Conservation (phyloP, 2,888 invertebrate genomes). For the Drosophila lacicola region DNA sequence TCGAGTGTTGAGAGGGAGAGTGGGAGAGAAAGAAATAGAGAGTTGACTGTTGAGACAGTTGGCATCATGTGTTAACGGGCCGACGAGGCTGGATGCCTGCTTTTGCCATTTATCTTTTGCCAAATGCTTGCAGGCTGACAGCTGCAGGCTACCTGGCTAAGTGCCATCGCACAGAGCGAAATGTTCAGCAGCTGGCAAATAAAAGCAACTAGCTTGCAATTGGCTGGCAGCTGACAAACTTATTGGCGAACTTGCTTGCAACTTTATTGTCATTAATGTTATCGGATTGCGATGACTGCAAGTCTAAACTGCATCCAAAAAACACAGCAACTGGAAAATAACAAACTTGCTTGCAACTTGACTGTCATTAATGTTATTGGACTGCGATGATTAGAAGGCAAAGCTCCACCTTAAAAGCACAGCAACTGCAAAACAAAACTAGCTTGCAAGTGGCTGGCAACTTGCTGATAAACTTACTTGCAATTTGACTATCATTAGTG, state of each 20-base stretch:
- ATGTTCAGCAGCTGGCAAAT: slow-evolving; percentile 12
- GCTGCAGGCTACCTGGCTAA: slow-evolving; percentile 14
- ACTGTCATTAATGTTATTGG: slow-evolving; percentile 61
- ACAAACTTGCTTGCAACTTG: slow-evolving; percentile 21
- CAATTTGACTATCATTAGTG: slow-evolving; percentile 60
- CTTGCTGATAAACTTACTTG: not conserved
- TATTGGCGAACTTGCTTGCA: not conserved
- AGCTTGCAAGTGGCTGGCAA: not conserved
- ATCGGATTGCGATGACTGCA: not conserved
- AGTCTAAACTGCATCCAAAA: no score
- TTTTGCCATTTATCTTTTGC: slow-evolving; percentile 52
- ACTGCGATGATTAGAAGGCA: not conserved
- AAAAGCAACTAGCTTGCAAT: slow-evolving; percentile 43
- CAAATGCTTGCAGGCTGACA: slow-evolving; percentile 43
- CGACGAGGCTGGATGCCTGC: slow-evolving; percentile 21
- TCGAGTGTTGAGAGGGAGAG: not conserved
- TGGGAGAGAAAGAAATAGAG: not conserved
- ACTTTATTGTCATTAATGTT: not conserved
- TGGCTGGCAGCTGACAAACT: slow-evolving; percentile 7
- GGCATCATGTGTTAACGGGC: slow-evolving; percentile 71
- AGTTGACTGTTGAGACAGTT: slow-evolving; percentile 34
- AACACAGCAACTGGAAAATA: not conserved
- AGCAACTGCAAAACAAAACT: not conserved
- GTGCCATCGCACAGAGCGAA: slow-evolving; percentile 19
- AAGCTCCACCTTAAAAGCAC: not conserved